Conservation (phyloP, 2,888 invertebrate genomes). For the Masnerella sp. region DNA sequence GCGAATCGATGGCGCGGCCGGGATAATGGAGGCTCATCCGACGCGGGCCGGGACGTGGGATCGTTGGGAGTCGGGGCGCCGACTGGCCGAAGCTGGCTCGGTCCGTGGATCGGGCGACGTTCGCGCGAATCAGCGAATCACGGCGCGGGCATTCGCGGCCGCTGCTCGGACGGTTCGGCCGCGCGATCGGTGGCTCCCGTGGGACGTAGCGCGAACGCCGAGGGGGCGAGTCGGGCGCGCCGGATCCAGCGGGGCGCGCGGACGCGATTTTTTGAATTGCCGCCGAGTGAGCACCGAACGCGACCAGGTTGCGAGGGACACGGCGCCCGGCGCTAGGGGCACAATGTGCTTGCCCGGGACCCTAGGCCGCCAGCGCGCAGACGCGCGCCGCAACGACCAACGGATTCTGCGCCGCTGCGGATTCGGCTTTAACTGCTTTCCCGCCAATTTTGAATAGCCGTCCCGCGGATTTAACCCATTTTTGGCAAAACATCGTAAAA, state of each 20-base stretch:
- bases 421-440: slow-evolving; percentile 8
- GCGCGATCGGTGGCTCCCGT: slow-evolving; percentile 25
- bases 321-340: slow-evolving; percentile 22
- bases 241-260: not conserved
- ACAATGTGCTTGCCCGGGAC: slow-evolving; percentile 15
- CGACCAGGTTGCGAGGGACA: not conserved
- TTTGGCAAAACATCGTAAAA: too few species aligned
- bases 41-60: slow-evolving; percentile 26
- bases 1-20: slow-evolving; percentile 38
- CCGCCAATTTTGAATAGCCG: slow-evolving; percentile 1
- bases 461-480: too few species aligned
- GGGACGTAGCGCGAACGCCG: not conserved
- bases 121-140: slow-evolving; percentile 46
- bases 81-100: slow-evolving; percentile 38
- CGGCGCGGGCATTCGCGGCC: slow-evolving; percentile 17
- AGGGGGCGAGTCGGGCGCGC: slow-evolving; percentile 14
- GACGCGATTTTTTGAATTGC: slow-evolving; percentile 37
- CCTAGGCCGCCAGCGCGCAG: not conserved
- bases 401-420: too few species aligned
- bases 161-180: slow-evolving; percentile 10
- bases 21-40: slow-evolving; percentile 48
- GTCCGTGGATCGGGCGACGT: slow-evolving; percentile 13
- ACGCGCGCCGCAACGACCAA: too few species aligned
- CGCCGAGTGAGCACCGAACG: slow-evolving; percentile 1
- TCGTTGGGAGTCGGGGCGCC: slow-evolving; percentile 30